Evolutionary conservation across 2,888 invertebrate genomes (phyloP).

Genomic region (Eumacrocentrus americanus): DNA sequence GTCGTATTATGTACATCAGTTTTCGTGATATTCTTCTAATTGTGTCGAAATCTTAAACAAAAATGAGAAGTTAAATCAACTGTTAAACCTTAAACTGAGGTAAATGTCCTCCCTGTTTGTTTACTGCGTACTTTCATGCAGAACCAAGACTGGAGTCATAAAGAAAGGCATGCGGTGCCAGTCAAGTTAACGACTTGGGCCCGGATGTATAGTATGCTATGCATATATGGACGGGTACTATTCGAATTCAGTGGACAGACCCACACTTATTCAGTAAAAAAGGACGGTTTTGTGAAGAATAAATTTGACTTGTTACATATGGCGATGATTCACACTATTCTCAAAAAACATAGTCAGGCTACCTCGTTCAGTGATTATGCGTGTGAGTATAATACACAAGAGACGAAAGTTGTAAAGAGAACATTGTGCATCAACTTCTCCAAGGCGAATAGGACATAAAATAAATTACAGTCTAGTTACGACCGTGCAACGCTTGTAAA

Average conservation of each 20-base stretch:
- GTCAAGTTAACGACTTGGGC: not conserved
- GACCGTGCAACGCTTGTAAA: not conserved
- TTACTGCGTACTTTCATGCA: constrained; percentile 41
- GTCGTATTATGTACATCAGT: too few relatives aligned
- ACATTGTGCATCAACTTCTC: not conserved
- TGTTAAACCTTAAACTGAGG: constrained; percentile 29
- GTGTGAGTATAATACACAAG: not conserved
- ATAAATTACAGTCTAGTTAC: not conserved
- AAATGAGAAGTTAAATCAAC: constrained; percentile 21
- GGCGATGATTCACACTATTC: too few relatives aligned
- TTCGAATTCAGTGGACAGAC: too few relatives aligned
- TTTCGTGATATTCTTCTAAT: too few relatives aligned
- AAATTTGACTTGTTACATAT: too few relatives aligned
- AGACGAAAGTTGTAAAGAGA: not conserved
- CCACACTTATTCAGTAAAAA: too few relatives aligned
- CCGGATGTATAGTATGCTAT: not conserved
- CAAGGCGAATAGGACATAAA: not conserved
- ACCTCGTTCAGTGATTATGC: too few relatives aligned
- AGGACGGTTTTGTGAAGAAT: too few relatives aligned
- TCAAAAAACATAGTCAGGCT: too few relatives aligned
- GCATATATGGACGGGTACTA: not conserved
- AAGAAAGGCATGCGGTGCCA: not conserved
- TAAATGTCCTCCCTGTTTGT: constrained; percentile 41
- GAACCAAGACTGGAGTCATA: too few relatives aligned
- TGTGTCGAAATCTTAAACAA: too few relatives aligned